Base-by-base conservation (phyloP, 2,113 vertebrate genomes). In the Hylia prasina region DNA sequence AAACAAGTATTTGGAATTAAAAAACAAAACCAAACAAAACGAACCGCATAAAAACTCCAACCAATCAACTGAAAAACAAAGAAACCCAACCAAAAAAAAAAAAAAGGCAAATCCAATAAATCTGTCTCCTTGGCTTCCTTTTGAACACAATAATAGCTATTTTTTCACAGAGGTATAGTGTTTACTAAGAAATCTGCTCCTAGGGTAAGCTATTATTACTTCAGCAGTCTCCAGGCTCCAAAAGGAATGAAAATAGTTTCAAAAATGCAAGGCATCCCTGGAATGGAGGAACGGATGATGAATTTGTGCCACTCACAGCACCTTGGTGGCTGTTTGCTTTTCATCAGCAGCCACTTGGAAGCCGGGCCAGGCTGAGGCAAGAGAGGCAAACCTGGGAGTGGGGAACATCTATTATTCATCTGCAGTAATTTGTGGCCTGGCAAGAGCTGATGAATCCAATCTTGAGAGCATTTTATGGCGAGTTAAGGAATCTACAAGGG, bases 191-290 rank as follows among this genome's bases (percentile, higher is more conserved):
- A 94, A 95, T 80, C 53, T 90, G 64, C 82, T 96, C 64, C 86
- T 81, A 95, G 87, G 82, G 79, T 86, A 88, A 86, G 68, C 51
- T 86, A 12, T 93, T 96, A 94, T 94, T 96, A 93, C 92, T 95
- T 81, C 68, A 94, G 85, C 71, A 68, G 51, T 90, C 87, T 92
- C 90, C 54, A 88, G 64, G 85, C 76, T 86, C 93, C 79, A 75
- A 68, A 94, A 90, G 60, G 35, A 96, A 94, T 58, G 35, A 94
- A 95, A 95, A 91, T 33, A 42, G 18, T 83, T 90, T 92, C 60
- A 48, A 42, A 95, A 80, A 94, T 56, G 71, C 78, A 83, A 66
- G 47, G 84, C 20, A 27, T 24, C 58, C 58, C 40, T 21, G 72
- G 87, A 66, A 64, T 53, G 60, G 79, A 88, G 90, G 42, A 51